Conservation (phyloP, 2,888 invertebrate species). For the Hydrotaea diabolus region DNA sequence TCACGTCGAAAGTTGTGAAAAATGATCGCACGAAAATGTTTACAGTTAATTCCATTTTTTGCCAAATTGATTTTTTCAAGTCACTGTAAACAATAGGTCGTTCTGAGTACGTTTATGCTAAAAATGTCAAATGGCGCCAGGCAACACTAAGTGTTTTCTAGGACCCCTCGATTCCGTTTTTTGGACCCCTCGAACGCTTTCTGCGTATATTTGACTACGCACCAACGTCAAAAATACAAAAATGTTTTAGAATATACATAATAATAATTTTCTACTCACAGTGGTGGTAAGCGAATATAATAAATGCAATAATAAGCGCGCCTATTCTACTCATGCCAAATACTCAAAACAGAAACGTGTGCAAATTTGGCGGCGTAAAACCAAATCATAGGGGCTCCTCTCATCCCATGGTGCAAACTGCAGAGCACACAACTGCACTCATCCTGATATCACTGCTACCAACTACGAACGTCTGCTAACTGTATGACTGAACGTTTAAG, state of each 20-base stretch:
- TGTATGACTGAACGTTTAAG: background rate
- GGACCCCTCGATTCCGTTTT: too few species aligned
- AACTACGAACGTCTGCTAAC: background rate
- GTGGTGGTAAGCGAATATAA: slow-evolving; percentile 13
- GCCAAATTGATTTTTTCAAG: too few species aligned
- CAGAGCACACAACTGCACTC: background rate
- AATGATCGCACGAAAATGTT: too few species aligned
- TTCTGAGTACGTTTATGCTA: too few species aligned
- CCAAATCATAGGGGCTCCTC: too few species aligned
- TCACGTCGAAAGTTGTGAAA: too few species aligned
- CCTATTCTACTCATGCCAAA: background rate
- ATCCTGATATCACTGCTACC: background rate
- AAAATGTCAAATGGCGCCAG: too few species aligned
- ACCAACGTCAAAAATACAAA: background rate
- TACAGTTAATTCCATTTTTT: too few species aligned
- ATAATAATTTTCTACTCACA: background rate
- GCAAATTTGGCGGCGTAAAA: background rate
- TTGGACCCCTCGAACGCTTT: too few species aligned
- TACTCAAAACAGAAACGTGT: background rate
- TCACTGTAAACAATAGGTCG: too few species aligned
- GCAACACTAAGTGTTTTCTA: too few species aligned
- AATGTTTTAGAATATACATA: background rate
- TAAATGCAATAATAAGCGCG: background rate
- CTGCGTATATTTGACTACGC: background rate
- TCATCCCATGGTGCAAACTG: background rate